Evolutionary conservation across 1,140 invertebrate genomes (phyloP), one percentile per base, ranked within the genome.

Genomic region (Zaprionus africanus): DNA sequence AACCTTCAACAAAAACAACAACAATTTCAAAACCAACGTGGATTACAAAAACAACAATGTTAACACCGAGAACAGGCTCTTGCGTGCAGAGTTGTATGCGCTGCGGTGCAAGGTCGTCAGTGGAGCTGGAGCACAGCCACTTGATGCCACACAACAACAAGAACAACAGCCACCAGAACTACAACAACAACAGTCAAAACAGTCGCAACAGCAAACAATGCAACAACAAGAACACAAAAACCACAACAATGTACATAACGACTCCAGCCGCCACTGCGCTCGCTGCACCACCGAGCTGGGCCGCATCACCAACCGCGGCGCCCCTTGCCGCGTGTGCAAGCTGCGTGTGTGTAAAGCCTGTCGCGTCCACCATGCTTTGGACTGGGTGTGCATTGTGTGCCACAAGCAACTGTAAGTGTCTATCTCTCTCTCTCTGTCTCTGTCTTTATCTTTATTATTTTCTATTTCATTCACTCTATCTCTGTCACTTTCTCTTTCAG

Each of bases 361-460:
- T 91, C 94, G 96, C 51, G 95, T 92, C 92, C 70, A 94, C 94
- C 63, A 94, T 94, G 61, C 95, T 96, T 81, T 96, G 96, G 96
- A 96, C 82, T 97, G 96, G 96, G 94, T 96, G 57, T 97, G 96
- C 92, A 93, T 94, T 62, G 94, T 96, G 77, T 97, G 96, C 92
- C 94, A 96, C 87, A 96, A 96, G 93, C 94, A 96, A 92, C 94
- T 95, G 96, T 96, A 93, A 96, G 96, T 95, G 90, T 70, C 43
- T 66, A 60, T 61, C 69, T 74, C 38, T 63, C 68, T 68, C 63
- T 76, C 26, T 41, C 41, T 62, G 11, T 65, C 13, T 76, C 22
- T 57, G 24, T 57, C 19, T 66, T 22, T 22, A 11, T 64, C 38
- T 53, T 9, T 51, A 41, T 78, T 5, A 5, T 54, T 69, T 5